Evolutionary conservation across 2,888 invertebrate genomes (phyloP).

Genomic region (Cataglyphis altisquamis): DNA sequence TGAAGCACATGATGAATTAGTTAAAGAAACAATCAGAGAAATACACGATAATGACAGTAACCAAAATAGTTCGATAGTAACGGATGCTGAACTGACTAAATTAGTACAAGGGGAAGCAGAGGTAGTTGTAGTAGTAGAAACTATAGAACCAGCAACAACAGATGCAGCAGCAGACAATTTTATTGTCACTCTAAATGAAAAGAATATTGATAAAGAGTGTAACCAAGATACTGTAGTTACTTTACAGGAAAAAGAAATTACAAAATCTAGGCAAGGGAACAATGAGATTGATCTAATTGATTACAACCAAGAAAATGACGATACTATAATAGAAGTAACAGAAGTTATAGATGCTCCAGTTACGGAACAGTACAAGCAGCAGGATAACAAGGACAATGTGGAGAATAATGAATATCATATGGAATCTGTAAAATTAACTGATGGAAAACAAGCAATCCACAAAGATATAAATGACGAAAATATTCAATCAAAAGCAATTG

Average conservation of each 20-base stretch:
- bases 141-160: slow-evolving; percentile 44
- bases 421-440: slow-evolving; percentile 10
- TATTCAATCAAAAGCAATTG: neutral
- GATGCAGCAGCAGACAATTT: slow-evolving; percentile 51
- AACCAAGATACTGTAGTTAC: slow-evolving; percentile 32
- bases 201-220: slow-evolving; percentile 27
- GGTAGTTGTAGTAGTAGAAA: slow-evolving; percentile 68
- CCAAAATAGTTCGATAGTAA: slow-evolving; percentile 44
- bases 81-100: slow-evolving; percentile 63
- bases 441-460: neutral
- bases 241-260: slow-evolving; percentile 26
- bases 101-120: slow-evolving; percentile 62
- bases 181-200: slow-evolving; percentile 56
- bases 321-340: slow-evolving; percentile 71
- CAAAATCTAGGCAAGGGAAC: neutral
- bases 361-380: slow-evolving; percentile 31
- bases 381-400: neutral
- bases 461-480: slow-evolving; percentile 27
- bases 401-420: slow-evolving; percentile 26
- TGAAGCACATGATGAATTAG: slow-evolving; percentile 28
- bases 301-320: slow-evolving; percentile 60
- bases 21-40: slow-evolving; percentile 26
- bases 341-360: slow-evolving; percentile 62
- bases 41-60: slow-evolving; percentile 20
- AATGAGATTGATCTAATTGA: slow-evolving; percentile 65